These are phyloP conservation scores for Nannospalax galili DNA, from an alignment of 2,113 vertebrate species.

Conservation along the genomic window DNA sequence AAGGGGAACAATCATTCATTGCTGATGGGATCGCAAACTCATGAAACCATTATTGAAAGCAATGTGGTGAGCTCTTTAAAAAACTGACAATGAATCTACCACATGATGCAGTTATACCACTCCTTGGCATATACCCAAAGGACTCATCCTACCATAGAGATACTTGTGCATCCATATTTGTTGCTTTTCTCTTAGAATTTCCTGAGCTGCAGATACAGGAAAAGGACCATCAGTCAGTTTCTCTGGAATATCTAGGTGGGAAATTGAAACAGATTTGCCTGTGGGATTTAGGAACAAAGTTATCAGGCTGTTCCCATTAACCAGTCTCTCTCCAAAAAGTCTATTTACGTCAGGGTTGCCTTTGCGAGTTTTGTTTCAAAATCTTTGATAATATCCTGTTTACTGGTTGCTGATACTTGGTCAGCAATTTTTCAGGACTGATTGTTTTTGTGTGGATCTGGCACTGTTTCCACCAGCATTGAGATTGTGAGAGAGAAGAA, in stretches of 20 bases:
- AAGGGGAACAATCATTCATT: no score
- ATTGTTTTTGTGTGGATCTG: neutral
- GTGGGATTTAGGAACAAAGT: neutral
- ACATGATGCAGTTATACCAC: no score
- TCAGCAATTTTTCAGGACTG: neutral
- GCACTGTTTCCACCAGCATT: neutral
- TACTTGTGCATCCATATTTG: no score
- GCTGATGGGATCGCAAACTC: no score
- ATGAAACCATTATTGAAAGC: no score
- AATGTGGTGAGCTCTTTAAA: no score
- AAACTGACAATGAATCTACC: no score
- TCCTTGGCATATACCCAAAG: no score
- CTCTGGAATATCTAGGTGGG: neutral
- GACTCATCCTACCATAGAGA: no score
- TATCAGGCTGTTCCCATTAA: neutral
- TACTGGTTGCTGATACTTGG: neutral
- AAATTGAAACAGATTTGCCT: neutral
- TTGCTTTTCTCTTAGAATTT: neutral
- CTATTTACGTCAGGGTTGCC: neutral
- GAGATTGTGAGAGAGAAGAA: neutral
- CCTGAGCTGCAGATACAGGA: neutral
- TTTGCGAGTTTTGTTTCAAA: neutral
- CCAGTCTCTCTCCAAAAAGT: neutral
- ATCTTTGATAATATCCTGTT: neutral
- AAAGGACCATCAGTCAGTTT: neutral